Conservation (phyloP, 2,113 vertebrate species). For the Crypturellus undulatus region DNA sequence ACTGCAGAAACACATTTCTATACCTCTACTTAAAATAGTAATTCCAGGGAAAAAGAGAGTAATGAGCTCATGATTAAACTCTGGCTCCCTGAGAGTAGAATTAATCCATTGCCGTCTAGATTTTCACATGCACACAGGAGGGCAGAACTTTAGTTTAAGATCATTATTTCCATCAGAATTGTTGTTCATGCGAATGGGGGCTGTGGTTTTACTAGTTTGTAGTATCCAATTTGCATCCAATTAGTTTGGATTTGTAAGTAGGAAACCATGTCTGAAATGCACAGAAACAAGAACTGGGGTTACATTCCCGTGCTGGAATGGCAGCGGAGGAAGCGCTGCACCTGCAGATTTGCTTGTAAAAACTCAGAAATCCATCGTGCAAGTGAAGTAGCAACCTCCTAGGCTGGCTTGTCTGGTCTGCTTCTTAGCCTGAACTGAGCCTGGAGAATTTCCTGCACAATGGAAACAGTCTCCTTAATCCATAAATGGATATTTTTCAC, state of each 20-base stretch:
- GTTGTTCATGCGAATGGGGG: neutral
- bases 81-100: neutral
- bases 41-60: neutral
- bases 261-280: neutral
- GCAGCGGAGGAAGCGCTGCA: rapidly evolving
- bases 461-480: neutral
- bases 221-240: neutral
- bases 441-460: neutral
- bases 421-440: neutral
- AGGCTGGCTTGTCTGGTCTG: neutral
- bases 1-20: neutral
- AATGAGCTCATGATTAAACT: neutral
- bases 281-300: neutral
- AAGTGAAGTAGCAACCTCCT: neutral
- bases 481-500: neutral
- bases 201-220: neutral
- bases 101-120: neutral
- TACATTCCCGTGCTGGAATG: neutral
- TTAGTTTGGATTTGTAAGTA: neutral
- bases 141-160: neutral
- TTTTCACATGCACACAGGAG: neutral
- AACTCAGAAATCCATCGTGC: neutral
- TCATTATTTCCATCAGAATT: constrained; percentile 19
- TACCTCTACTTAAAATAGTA: neutral
- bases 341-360: neutral